Percentiles rank a stretch among this genome's conserved stretches.
Conservation (phyloP, 2,113 vertebrate species). For the Vicugna pacos region DNA sequence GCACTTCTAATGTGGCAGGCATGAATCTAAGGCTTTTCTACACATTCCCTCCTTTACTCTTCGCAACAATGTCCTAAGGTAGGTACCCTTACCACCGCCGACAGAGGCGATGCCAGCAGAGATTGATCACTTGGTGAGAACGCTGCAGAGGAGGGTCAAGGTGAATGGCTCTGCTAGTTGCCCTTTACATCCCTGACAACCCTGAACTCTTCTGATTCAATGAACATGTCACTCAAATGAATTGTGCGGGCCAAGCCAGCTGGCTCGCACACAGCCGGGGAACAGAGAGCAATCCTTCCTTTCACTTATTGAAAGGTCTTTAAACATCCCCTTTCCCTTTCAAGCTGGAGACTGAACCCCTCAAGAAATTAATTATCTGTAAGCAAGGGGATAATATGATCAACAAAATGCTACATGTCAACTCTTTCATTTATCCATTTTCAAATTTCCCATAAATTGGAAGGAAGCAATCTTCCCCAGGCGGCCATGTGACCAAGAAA, state of each 20-base stretch:
- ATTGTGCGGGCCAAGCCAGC: not conserved
- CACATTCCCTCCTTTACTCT: not conserved
- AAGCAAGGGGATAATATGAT: not conserved
- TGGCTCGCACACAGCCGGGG: not conserved
- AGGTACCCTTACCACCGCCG: not conserved
- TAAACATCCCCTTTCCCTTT: conserved; percentile 18
- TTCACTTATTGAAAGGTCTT: conserved; percentile 29
- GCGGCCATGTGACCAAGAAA: conserved; percentile 68
- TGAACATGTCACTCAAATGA: conserved; percentile 6
- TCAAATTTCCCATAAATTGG: conserved; percentile 67
- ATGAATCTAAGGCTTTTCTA: not conserved
- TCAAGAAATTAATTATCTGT: conserved; percentile 62
- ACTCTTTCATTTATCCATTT: conserved; percentile 60
- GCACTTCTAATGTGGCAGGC: not conserved
- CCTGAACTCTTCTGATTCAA: conserved; percentile 14
- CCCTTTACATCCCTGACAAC: not conserved
- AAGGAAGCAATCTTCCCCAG: conserved; percentile 51
- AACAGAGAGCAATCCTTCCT: not conserved
- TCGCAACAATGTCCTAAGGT: not conserved
- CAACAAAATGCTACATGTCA: conserved; percentile 66
- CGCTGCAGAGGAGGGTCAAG: not conserved
- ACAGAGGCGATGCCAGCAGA: not conserved
- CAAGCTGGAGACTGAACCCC: not conserved
- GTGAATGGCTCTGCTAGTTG: not conserved
- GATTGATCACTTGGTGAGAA: not conserved